Evolutionary conservation across 2,113 vertebrate genomes (phyloP), one percentile per base, ranked within the genome.

Genomic region (Centropus unirufus): DNA sequence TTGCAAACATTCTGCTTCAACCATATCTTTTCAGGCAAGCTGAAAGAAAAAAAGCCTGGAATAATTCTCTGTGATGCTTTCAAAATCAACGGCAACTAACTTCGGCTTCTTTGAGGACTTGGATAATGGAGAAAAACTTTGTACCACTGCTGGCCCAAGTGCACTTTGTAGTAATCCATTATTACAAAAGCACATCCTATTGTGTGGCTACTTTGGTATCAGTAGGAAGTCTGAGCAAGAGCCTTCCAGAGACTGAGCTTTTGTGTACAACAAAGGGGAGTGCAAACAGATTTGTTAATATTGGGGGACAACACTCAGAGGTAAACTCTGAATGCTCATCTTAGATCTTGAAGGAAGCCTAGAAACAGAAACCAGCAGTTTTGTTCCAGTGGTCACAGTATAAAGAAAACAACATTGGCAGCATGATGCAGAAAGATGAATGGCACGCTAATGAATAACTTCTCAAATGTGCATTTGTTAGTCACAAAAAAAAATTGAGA

Each of bases 1-100:
- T 95, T 93, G 67, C 97, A 97, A 97, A 97, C 95, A 94, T 97
- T 97, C 95, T 95, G 93, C 83, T 91, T 95, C 91, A 52, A 78
- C 88, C 66, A 9, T 96, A 90, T 97, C 91, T 95, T 97, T 96
- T 95, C 30, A 82, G 93, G 96, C 86, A 97, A 92, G 76, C 70
- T 91, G 67, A 69, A 92, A 32, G 32, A 82, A 90, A 61, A 80
- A 90, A 57, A 80, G 91, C 21, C 8, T 79, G 57, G 82, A 95
- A 94, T 95, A 95, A 96, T 81, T 97, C 61, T 47, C 93, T 81
- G 61, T 82, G 64, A 59, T 97, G 77, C 91, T 87, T 97, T 97
- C 66, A 89, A 95, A 97, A 96, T 94, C 87, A 66, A 21, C 75
- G 75, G 44, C 54, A 80, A 58, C 9, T 70, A 58, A 32, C 76